Base-by-base conservation (phyloP, 2,888 invertebrate species). In the Tetragnatha montana region DNA sequence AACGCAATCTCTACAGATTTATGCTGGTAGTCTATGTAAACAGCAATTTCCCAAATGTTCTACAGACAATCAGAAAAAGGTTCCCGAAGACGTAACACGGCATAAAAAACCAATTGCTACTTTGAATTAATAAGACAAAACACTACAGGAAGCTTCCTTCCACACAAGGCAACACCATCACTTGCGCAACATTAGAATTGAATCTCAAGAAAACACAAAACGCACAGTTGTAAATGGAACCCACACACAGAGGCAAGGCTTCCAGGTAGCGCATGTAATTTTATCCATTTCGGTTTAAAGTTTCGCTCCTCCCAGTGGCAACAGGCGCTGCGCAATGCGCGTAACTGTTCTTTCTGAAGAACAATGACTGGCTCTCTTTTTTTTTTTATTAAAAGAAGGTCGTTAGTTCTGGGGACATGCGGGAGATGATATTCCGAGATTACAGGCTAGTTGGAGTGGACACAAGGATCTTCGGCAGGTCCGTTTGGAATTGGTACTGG, bases 281-380 rank as follows among this genome's bases (percentile, higher is more conserved):
- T 60, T 60, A 60, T 60, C 12, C 60, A 60, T 60, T 60, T 60
- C 60, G 60, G 60, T 60, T 60, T 60, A 73, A 49, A 50, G 50
- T 22, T 19, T 71, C 49, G 70, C 81, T 85, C 85, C 86, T 86
- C 80, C 79, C 78, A 86, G 86, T 86, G 85, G 85, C 85, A 85
- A 85, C 71, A 78, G 78, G 85, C 47, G 78, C 76, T 69, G 21
- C 76, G 70, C 71, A 78, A 80, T 73, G 49, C 79, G 19, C 60
- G 60, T 80, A 86, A 85, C 85, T 85, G 79, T 80, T 80, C 79
- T 68, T 90, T 74, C 35, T 19, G 68, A 47, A 47, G 84, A 87
- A 87, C 83, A 82, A 83, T 87, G 87, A 83, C 81, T 75, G 80
- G 69, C 87, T 69, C 70, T 79, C n/a, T 68, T 35, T 35, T 35